These are phyloP conservation scores for Crypturellus undulatus DNA, from an alignment of 2,113 vertebrate species.

Conservation along the genomic window DNA sequence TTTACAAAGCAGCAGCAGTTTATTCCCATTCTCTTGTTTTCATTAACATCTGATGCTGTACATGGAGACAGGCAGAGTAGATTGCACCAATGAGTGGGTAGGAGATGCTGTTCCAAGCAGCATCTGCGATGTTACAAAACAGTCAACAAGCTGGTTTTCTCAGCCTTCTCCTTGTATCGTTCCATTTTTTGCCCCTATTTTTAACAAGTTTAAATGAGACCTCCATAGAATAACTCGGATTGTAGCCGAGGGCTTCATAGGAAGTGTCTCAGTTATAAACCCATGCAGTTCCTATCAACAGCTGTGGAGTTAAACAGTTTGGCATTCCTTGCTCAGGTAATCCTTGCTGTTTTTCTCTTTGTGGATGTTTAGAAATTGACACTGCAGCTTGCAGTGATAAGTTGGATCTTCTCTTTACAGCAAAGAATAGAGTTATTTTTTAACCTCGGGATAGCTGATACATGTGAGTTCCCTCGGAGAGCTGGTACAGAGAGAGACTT, in stretches of 20 bases:
- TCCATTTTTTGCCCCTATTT: neutral
- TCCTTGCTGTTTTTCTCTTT: neutral
- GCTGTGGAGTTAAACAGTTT: neutral
- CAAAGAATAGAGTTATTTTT: neutral
- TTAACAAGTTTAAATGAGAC: neutral
- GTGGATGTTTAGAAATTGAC: neutral
- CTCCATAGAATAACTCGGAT: neutral
- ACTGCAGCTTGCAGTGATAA: neutral
- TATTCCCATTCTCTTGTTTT: neutral
- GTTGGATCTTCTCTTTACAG: neutral
- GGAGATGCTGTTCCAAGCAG: neutral
- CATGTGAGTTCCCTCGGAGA: neutral
- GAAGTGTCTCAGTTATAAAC: neutral
- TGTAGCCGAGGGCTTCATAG: fast-evolving
- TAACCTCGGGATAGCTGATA: neutral
- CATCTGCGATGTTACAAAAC: neutral
- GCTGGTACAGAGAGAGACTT: neutral
- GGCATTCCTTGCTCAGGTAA: neutral
- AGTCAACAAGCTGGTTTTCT: neutral
- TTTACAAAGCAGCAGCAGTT: neutral
- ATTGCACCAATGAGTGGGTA: neutral
- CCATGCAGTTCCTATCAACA: neutral
- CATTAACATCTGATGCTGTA: neutral
- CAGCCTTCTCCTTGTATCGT: neutral
- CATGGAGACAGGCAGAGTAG: fast-evolving